These are phyloP conservation scores for Phaedon cochleariae DNA, from an alignment of 2,888 invertebrate species.

Conservation along the genomic window DNA sequence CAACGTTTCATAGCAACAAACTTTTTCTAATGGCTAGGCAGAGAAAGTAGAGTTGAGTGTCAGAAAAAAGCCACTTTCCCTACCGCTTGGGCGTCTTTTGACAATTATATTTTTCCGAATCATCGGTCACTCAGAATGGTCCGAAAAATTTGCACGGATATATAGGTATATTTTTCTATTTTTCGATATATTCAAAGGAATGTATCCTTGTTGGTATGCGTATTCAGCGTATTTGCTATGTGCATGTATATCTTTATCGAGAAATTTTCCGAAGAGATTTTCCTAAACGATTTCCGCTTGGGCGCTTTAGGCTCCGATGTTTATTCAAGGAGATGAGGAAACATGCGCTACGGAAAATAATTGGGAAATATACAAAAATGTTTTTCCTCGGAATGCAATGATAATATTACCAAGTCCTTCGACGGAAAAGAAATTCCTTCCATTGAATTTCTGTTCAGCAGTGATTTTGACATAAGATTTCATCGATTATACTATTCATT, in stretches of 20 bases:
- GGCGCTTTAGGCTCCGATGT: neutral
- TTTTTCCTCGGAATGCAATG: neutral
- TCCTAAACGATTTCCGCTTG: neutral
- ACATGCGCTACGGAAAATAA: neutral
- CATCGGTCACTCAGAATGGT: neutral
- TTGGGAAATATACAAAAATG: neutral
- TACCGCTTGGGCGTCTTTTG: too few relatives aligned
- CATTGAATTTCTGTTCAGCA: too few relatives aligned
- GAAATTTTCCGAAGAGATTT: neutral
- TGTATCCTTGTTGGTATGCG: neutral
- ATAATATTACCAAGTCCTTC: neutral
- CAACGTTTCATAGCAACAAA: too few relatives aligned
- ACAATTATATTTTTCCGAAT: neutral
- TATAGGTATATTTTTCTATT: slow-evolving; percentile 1
- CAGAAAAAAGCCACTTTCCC: too few relatives aligned
- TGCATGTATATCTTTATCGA: too few relatives aligned
- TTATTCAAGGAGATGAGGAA: neutral
- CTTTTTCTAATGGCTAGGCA: too few relatives aligned
- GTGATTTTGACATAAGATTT: too few relatives aligned
- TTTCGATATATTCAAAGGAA: slow-evolving; percentile 1
- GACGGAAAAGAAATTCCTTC: too few relatives aligned
- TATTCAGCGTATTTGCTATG: too few relatives aligned
- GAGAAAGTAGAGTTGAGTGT: too few relatives aligned
- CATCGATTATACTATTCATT: too few relatives aligned
- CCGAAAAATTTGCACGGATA: neutral